A percentile compares a stretch with the other conserved stretches of the same genome.
Evolutionary conservation across 2,797 vertebrate genomes (phyloP).

Genomic region (Halcyon leucocephala): DNA sequence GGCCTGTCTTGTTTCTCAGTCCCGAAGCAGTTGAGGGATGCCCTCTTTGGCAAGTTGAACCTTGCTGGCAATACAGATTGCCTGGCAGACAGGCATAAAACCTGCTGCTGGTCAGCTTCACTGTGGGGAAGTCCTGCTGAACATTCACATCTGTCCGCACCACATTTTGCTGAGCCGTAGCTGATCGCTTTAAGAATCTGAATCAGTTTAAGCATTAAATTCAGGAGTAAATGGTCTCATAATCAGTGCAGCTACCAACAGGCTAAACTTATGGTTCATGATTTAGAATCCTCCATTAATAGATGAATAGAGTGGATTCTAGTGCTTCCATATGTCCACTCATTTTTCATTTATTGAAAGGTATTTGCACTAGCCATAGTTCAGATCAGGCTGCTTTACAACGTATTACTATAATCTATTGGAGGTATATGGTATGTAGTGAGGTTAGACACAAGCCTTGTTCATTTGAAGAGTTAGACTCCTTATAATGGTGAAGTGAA

Average conservation of each 20-base stretch:
- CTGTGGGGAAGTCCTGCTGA: slow-evolving; percentile 1
- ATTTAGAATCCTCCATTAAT: slow-evolving; percentile 40
- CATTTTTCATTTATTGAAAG: slow-evolving; percentile 37
- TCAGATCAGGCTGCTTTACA: slow-evolving; percentile 3
- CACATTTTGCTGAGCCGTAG: not conserved
- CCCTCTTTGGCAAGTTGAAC: not conserved
- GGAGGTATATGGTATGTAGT: not conserved
- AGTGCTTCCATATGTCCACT: slow-evolving; percentile 55
- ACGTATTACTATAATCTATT: not conserved
- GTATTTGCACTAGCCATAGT: not conserved
- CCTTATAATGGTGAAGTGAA: not conserved
- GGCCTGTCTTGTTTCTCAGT: not conserved
- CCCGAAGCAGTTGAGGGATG: not conserved
- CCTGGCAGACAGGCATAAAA: not conserved
- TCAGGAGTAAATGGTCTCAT: slow-evolving; percentile 52
- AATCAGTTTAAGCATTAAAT: slow-evolving; percentile 37
- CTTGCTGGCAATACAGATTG: not conserved
- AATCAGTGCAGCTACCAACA: slow-evolving; percentile 43
- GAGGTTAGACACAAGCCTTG: not conserved
- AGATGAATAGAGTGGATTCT: slow-evolving; percentile 10
- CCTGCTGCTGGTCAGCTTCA: not conserved
- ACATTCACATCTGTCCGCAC: not conserved
- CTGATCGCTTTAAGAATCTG: slow-evolving; percentile 27
- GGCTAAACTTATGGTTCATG: not conserved
- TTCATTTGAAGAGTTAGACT: not conserved